Conservation (phyloP, 1,140 invertebrate species). For the Drosophila nigromelanica region DNA sequence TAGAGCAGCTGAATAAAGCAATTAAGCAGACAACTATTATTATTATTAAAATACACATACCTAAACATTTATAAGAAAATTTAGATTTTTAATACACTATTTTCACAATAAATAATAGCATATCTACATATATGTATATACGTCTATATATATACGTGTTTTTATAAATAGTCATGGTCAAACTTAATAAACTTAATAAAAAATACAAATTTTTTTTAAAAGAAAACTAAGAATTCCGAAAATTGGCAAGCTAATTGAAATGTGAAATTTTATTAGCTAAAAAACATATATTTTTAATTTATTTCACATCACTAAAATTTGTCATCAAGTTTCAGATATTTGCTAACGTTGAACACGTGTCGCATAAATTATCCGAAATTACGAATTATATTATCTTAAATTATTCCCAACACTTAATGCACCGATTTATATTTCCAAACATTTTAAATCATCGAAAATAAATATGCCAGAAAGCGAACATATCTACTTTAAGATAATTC, state of each 20-base stretch:
- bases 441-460: neutral
- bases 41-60: neutral
- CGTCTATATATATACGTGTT: neutral
- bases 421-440: neutral
- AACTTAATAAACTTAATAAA: neutral
- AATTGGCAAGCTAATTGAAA: slow-evolving; percentile 3
- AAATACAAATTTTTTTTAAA: neutral
- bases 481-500: neutral
- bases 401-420: slow-evolving; percentile 2
- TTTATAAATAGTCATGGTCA: neutral
- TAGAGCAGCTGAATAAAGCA: slow-evolving; percentile 37
- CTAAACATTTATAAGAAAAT: neutral
- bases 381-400: neutral
- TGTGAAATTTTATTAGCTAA: slow-evolving; percentile 5
- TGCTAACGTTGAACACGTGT: slow-evolving; percentile 20
- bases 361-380: slow-evolving; percentile 20
- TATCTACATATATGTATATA: neutral
- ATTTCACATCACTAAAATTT: slow-evolving; percentile 25
- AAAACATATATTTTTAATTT: slow-evolving; percentile 7
- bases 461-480: neutral
- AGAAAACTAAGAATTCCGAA: neutral
- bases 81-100: neutral
- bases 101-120: neutral
- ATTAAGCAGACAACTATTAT: neutral
- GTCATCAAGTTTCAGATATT: slow-evolving; percentile 19